Evolutionary conservation across 2,888 invertebrate species (phyloP), one percentile per base, ranked within the genome.

Genomic region (Crioceris asparagi): DNA sequence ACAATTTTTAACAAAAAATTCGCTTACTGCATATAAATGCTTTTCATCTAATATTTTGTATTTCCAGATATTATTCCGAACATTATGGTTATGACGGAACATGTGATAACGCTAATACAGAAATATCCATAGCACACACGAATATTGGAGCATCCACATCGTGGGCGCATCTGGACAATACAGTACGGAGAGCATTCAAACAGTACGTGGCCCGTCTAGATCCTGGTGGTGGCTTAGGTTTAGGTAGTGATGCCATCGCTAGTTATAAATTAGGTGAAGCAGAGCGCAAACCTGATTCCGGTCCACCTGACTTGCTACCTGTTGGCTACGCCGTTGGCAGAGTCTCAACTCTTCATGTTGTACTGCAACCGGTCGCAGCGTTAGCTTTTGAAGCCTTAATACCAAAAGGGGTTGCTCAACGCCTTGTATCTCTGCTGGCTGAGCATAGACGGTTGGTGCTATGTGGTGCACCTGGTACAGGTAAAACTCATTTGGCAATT

Each of bases 381-480:
- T 70, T 98, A 52, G 88, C 92, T 6, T 93, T 96, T 60, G 93
- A 96, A 65, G 93, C 93, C 39, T 73, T 96, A 46, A 92, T 94
- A 64, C 94, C 96, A 47, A 87, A 93, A 69, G 87, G 92, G 55
- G 91, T 94, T 54, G 84, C 97, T 36, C 92, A 94, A 68, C 80
- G 96, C 63, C 70, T 69, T 56, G 74, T 69, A 10, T 68, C 67
- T n/a, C 70, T 94, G 36, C 68, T 98, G 45, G 79, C 86, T 35
- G 94, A 96, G 58, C 93, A 96, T 63, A 74, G 93, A 17, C 71
- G 97, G 31, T 79, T 98, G 43, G 94, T 98, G 46, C 69, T 98
- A 11, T 96, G 93, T 65, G 97, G 97, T 0, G 94, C 96, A 1
- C 79, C 82, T 1, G 96, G 96, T 29, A 96, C 94, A 0, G 94